Base-by-base conservation (phyloP, 53 echinoderm and acorn worm genomes). In the Glandiceps talaboti region DNA sequence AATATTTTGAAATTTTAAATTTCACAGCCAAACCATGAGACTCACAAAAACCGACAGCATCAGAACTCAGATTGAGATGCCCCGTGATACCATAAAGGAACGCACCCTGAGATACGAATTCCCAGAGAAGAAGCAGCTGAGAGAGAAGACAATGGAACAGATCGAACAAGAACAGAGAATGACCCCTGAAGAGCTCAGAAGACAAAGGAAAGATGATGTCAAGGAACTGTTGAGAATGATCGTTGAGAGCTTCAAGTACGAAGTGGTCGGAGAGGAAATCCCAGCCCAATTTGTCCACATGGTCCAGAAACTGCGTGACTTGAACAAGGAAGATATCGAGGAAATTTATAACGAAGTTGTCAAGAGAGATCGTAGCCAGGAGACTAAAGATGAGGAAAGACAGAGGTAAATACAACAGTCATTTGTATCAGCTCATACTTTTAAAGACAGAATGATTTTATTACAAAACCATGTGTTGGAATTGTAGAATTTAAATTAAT, bases 201-300 rank as follows among this genome's bases (percentile, higher is more conserved):
- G 84, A 84, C 20, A 79, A 31, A 33, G 28, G 78, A 27, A 29
- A 73, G 83, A 77, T 77, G 25, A 88, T 81, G 88, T 88, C n/a
- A 82, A 29, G 33, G 0, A 28, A 14, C 32, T 77, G 30, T 27
- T 82, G 33, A 31, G 82, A 32, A 31, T 28, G 30, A 85, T 91
- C 31, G 30, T 72, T 0, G 86, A 29, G 32, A 31, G 32, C 32
- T 33, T 91, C 30, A 80, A 79, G 29, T 30, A 32, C 12, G 86
- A 91, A 14, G 33, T 31, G n/a, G 78, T 86, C 28, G 72, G 81
- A 28, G 81, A 88, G n/a, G 84, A 83, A 31, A 86, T 80, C 33
- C 88, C 91, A n/a, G 78, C 76, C 29, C 29, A 83, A 10, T 88
- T 91, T 81, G 81, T 81, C 32, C 32, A 74, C 28, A 30, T 91